Evolutionary conservation across 2,797 vertebrate species (phyloP), one percentile per base, ranked within the genome.

Genomic region (Poecilia picta): DNA sequence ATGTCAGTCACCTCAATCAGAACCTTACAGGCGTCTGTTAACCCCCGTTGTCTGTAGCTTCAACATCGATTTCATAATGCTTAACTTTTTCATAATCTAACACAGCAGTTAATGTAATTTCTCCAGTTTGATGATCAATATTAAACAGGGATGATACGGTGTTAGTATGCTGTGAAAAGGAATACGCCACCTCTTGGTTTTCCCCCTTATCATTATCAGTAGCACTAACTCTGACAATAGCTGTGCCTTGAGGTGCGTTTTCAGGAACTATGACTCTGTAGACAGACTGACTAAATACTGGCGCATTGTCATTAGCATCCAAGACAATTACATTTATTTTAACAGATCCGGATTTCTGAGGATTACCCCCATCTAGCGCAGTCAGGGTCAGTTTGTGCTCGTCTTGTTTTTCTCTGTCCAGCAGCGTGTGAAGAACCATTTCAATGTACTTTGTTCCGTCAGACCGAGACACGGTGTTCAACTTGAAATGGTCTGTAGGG

Each of bases 221-320:
- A 28, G 95, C 95, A 59, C 80, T 93, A 0, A 95, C 94, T 72
- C 1, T 89, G 45, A 95, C 23, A 28, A 95, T 78, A 1, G 77
- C 43, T 15, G 87, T 83, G 2, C 92, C 89, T 0, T 77, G 81
- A 0, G 49, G 68, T 8, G 87, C 70, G 55, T 95, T 92, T 85
- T 94, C 92, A 28, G 73, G 68, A 18, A 91, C 72, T 0, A 74
- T 73, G 7, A 85, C 80, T 74, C 79, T 91, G 72, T 95, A 95
- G 53, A 92, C 74, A 0, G 92, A 76, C 51, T 93, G 86, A 25
- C 43, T 81, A 36, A 93, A 94, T 7, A 80, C 81, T 0, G 88
- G 92, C 0, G 90, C 75, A 2, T 89, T 96, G 43, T 96, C 95
- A 79, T 96, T 96, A 41, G 84, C 94, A 81, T 96, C 94, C 16